Percentiles rank a stretch among this genome's conserved stretches.
Evolutionary conservation across 2,113 vertebrate species (phyloP).

Genomic region (Orycteropus afer): DNA sequence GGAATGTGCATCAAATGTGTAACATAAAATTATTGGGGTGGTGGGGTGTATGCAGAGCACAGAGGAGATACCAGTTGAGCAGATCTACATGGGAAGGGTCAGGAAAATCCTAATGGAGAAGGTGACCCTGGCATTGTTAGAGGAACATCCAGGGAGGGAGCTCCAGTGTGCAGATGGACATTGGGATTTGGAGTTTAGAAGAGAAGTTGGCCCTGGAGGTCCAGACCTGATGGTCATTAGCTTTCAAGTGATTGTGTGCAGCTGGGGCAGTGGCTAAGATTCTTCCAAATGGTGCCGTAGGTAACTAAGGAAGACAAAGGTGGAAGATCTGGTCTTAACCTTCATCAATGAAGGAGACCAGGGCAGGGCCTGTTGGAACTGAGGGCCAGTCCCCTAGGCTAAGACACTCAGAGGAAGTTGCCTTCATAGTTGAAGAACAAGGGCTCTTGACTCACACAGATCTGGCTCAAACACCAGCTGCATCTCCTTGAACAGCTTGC

Average conservation of each 20-base stretch:
- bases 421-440: background rate
- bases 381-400: background rate
- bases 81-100: background rate
- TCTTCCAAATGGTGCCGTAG: no score
- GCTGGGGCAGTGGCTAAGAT: background rate
- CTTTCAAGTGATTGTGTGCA: background rate
- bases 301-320: background rate
- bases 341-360: background rate
- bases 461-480: background rate
- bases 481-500: background rate
- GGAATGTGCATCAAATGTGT: no score
- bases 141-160: background rate
- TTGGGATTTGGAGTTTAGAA: background rate
- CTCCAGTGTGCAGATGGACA: no score
- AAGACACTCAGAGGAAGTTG: background rate
- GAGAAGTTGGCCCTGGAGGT: background rate
- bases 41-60: no score
- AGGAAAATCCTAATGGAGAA: background rate
- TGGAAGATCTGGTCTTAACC: background rate
- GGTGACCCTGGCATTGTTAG: background rate
- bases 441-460: background rate
- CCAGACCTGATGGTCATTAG: background rate
- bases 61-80: background rate
- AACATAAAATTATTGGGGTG: fast-evolving
- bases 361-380: background rate